Conservation (phyloP, 2,113 vertebrate species). For the Euleptes europaea region DNA sequence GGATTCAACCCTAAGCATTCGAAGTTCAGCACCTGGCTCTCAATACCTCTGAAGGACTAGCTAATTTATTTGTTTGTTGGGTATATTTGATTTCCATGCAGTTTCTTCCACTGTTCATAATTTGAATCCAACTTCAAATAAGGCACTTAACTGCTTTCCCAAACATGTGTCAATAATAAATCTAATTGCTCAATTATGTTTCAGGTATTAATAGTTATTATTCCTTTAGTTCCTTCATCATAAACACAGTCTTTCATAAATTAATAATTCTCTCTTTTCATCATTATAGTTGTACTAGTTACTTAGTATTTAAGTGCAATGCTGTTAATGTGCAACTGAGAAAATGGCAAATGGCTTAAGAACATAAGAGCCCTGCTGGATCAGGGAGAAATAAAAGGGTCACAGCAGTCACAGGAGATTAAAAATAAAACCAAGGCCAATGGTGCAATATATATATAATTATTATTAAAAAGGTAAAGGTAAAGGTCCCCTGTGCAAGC, state of each 20-base stretch:
- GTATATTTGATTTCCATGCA: neutral
- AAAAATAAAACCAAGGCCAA: too few species aligned
- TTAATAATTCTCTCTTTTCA: neutral
- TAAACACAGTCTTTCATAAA: neutral
- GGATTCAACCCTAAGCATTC: neutral
- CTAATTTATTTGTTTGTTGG: constrained; percentile 1
- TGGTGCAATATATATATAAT: too few species aligned
- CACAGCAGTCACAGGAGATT: too few species aligned
- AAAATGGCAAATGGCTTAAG: neutral
- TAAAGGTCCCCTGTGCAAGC: too few species aligned
- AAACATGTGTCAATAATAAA: constrained; percentile 20
- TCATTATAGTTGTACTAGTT: neutral
- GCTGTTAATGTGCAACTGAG: neutral
- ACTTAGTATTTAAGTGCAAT: neutral
- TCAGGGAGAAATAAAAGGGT: too few species aligned
- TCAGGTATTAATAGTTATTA: neutral
- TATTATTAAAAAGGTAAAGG: too few species aligned
- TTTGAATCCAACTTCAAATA: constrained; percentile 28
- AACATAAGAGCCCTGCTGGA: neutral
- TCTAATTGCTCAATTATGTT: neutral
- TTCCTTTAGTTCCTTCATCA: neutral
- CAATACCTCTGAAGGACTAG: neutral
- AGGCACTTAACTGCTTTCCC: constrained; percentile 18
- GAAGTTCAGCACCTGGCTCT: neutral
- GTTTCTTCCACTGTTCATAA: neutral